Percentiles rank a stretch among this genome's conserved stretches.
phyloP scores from a whole-genome alignment of 2,113 vertebrate genomes.

The Ivindomyrus marchei region DNA sequence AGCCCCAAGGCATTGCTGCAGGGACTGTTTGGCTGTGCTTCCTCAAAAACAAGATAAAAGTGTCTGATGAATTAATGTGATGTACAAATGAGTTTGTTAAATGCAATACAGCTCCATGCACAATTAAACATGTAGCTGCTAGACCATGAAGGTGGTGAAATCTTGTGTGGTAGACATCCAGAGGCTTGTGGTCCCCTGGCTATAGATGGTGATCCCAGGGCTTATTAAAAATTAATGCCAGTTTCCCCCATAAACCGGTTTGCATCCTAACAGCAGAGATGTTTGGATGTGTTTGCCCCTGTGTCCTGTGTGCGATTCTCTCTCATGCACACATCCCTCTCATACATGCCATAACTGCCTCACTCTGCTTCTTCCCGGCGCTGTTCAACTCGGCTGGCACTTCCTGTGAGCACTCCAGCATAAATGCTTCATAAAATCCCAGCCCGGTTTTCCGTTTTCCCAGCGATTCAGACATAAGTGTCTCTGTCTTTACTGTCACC shows the following conservation, averaged over 20 bases:
- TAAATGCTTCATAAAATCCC: not conserved
- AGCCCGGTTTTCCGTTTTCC: not conserved
- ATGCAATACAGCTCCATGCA: not conserved
- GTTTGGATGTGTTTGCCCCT: not conserved
- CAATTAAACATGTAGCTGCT: not conserved
- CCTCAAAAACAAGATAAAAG: no score
- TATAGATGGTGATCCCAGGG: not conserved
- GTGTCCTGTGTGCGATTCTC: not conserved
- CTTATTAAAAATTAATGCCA: not conserved
- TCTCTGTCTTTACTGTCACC: not conserved
- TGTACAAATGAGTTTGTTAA: not conserved
- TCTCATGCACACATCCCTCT: not conserved
- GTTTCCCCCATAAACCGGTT: not conserved
- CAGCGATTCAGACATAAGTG: not conserved
- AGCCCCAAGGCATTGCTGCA: not conserved
- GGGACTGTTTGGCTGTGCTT: not conserved
- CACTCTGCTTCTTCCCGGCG: not conserved
- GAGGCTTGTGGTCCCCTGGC: not conserved
- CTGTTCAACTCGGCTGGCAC: not conserved
- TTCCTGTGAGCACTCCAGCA: slow-evolving; percentile 3
- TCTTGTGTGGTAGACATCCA: not conserved
- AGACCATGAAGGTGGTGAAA: not conserved
- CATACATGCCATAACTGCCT: no score
- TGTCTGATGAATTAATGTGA: no score
- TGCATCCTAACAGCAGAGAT: not conserved